Percentiles rank a stretch among this genome's conserved stretches.
These are phyloP conservation scores for Progne subis DNA, from an alignment of 2,113 vertebrate species.

Conservation along the genomic window DNA sequence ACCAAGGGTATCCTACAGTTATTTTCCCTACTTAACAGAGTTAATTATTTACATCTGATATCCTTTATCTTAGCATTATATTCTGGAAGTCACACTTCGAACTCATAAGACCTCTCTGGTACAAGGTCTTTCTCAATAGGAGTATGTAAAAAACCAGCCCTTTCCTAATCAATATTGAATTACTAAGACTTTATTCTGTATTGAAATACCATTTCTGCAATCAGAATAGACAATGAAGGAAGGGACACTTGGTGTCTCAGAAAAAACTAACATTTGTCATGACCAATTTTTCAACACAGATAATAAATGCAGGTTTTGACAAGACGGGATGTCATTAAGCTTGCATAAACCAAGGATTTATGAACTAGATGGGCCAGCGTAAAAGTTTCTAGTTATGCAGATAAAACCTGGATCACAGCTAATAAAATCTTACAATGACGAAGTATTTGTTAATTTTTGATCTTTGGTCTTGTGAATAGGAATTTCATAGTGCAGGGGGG, in stretches of 20 bases:
- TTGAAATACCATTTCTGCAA: neutral
- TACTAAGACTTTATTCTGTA: neutral
- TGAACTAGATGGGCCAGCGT: neutral
- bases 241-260: neutral
- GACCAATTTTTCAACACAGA: conserved; percentile 6
- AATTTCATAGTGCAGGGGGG: neutral
- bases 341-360: conserved; percentile 26
- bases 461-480: neutral
- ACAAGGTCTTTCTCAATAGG: neutral
- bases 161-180: neutral
- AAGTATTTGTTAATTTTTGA: neutral
- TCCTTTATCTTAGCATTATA: neutral
- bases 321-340: conserved; percentile 2
- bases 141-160: neutral
- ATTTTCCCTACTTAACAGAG: neutral
- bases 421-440: neutral
- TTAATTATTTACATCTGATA: neutral
- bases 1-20: neutral
- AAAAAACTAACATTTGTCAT: conserved; percentile 28
- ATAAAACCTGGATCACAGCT: neutral
- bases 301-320: conserved; percentile 23
- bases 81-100: neutral
- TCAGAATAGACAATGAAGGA: neutral
- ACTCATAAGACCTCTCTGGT: neutral
- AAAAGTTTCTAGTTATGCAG: neutral